These are phyloP conservation scores for Labia minor DNA, from an alignment of 2,888 invertebrate genomes.

Conservation along the genomic window DNA sequence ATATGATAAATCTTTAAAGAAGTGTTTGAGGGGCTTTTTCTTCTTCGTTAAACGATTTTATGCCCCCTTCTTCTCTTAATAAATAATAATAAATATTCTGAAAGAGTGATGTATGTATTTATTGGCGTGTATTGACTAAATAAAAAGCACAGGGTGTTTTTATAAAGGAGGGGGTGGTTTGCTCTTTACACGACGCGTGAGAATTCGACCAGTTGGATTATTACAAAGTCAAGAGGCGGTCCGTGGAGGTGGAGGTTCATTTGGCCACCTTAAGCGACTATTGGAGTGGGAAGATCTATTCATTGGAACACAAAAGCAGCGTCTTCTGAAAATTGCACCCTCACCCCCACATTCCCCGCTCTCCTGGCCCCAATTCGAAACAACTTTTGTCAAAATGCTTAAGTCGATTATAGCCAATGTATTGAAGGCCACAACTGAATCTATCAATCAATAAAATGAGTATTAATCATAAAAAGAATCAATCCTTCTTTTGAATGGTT, in stretches of 20 bases:
- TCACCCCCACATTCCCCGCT: background rate
- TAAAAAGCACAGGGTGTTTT: background rate
- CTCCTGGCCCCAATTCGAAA: background rate
- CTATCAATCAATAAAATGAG: background rate
- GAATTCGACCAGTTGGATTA: background rate
- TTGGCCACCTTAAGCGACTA: conserved; percentile 5
- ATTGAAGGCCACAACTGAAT: background rate
- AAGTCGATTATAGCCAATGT: background rate
- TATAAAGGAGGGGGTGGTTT: background rate
- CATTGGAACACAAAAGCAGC: background rate
- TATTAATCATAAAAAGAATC: background rate
- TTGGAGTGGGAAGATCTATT: background rate
- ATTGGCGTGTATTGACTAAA: background rate
- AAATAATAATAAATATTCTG: background rate
- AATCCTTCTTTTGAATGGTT: too few species aligned
- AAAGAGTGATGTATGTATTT: conserved; percentile 7
- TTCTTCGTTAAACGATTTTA: too few species aligned
- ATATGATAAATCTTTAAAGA: too few species aligned
- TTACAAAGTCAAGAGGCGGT: background rate
- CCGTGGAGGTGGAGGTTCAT: background rate
- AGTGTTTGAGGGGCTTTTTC: too few species aligned
- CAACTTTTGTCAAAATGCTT: background rate
- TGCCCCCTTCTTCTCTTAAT: too few species aligned
- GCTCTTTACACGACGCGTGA: background rate
- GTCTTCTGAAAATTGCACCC: background rate